Conservation (phyloP, 1,140 invertebrate species). For the Coboldia fuscipes region DNA sequence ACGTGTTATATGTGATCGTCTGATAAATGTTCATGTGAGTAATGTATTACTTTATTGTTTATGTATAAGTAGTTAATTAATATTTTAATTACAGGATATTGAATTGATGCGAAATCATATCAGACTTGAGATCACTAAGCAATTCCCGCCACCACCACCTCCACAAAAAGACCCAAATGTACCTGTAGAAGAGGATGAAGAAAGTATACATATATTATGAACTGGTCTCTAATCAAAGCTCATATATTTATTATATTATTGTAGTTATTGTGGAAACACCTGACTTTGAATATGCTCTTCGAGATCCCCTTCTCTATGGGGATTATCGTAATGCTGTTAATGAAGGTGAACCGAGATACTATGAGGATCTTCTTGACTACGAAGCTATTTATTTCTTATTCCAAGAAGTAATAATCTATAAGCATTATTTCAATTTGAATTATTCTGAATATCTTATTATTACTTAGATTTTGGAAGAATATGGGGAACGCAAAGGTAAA, state of each 20-base stretch:
- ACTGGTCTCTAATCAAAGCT: neutral
- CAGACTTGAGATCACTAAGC: constrained; percentile 22
- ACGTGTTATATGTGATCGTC: constrained; percentile 64
- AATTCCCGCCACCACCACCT: constrained; percentile 22
- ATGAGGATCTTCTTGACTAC: constrained; percentile 79
- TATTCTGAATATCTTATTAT: constrained; percentile 3
- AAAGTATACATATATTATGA: constrained; percentile 10
- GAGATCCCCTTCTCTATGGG: constrained; percentile 68
- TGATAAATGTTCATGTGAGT: constrained; percentile 46
- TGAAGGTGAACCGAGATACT: constrained; percentile 51
- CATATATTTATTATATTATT: neutral
- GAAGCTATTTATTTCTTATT: constrained; percentile 65
- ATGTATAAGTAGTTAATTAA: neutral
- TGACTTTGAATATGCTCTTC: constrained; percentile 26
- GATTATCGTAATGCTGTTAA: constrained; percentile 68
- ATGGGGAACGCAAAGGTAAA: constrained; percentile 45
- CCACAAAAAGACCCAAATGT: constrained; percentile 15
- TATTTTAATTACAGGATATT: constrained; percentile 12
- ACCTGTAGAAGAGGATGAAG: constrained; percentile 3
- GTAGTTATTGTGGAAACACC: constrained; percentile 5
- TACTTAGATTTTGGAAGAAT: constrained; percentile 58
- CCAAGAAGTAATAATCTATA: constrained; percentile 42
- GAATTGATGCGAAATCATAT: constrained; percentile 21
- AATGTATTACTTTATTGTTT: constrained; percentile 8
- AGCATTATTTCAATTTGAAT: neutral